A percentile compares a stretch with the other conserved stretches of the same genome.
phyloP scores from a whole-genome alignment of 2,797 vertebrate species.

The Anabas testudineus region DNA sequence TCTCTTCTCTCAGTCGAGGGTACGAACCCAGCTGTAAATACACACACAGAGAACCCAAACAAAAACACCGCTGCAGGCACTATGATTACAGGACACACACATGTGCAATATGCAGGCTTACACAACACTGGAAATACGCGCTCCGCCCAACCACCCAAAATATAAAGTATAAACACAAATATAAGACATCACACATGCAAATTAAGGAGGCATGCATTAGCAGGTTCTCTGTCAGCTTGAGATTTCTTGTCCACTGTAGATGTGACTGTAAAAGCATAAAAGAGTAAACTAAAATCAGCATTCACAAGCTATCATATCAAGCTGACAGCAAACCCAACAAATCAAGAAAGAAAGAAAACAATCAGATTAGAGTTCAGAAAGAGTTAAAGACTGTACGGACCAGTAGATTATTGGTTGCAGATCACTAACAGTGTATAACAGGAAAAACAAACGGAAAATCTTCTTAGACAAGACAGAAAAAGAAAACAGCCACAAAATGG shows the following conservation, averaged over 20 bases:
- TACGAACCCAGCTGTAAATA: constrained; percentile 89
- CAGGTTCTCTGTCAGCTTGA: constrained; percentile 37
- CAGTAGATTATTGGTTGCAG: constrained; percentile 24
- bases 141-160: constrained; percentile 15
- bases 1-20: constrained; percentile 93
- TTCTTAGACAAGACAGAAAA: constrained; percentile 14
- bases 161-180: constrained; percentile 22
- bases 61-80: constrained; percentile 61
- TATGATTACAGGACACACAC: constrained; percentile 30
- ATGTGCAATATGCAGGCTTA: constrained; percentile 15
- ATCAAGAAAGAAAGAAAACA: constrained; percentile 32
- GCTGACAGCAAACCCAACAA: constrained; percentile 20
- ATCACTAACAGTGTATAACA: constrained; percentile 3
- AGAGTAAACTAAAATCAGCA: neutral
- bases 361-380: constrained; percentile 32
- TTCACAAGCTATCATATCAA: constrained; percentile 19
- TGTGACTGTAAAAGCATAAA: neutral
- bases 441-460: neutral
- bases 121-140: constrained; percentile 26
- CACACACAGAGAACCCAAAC: constrained; percentile 37
- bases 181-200: constrained; percentile 1
- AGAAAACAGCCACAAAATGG: too few species aligned
- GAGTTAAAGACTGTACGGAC: neutral
- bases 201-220: constrained; percentile 47
- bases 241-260: constrained; percentile 5